Evolutionary conservation across 2,797 vertebrate genomes (phyloP).

Genomic region (Mus caroli): DNA sequence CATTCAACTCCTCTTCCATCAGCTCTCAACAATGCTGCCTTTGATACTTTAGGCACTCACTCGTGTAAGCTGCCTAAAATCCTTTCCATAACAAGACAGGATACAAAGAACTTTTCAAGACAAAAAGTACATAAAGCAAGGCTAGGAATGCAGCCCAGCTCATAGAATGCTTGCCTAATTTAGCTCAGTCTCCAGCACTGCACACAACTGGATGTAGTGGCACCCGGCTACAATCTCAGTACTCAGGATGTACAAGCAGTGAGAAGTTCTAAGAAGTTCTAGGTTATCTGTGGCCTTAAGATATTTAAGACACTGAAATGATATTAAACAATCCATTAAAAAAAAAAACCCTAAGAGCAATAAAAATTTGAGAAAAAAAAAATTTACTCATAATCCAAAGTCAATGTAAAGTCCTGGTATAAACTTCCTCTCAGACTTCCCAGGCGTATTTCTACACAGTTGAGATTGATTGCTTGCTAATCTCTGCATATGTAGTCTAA

Average conservation of each 20-base stretch:
- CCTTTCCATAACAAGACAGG: constrained; percentile 13
- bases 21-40: constrained; percentile 20
- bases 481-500: background rate
- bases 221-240: background rate
- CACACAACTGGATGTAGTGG: background rate
- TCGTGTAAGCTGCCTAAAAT: constrained; percentile 25
- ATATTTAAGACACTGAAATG: background rate
- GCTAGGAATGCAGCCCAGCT: background rate
- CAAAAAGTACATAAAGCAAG: background rate
- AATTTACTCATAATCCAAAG: constrained; percentile 1
- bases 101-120: constrained; percentile 44
- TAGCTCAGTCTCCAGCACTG: background rate
- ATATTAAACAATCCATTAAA: background rate
- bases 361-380: constrained; percentile 20
- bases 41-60: constrained; percentile 44
- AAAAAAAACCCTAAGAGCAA: background rate
- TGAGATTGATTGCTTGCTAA: background rate
- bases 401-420: background rate
- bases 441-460: background rate
- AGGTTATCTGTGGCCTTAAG: background rate
- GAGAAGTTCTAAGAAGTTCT: background rate
- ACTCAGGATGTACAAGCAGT: background rate
- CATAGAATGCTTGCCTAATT: background rate
- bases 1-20: background rate
- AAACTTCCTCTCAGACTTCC: background rate